Percentiles rank a stretch among this genome's conserved stretches.
These are phyloP conservation scores for Cryptoblepharus egeriae DNA, from an alignment of 2,797 vertebrate genomes.

Conservation along the genomic window DNA sequence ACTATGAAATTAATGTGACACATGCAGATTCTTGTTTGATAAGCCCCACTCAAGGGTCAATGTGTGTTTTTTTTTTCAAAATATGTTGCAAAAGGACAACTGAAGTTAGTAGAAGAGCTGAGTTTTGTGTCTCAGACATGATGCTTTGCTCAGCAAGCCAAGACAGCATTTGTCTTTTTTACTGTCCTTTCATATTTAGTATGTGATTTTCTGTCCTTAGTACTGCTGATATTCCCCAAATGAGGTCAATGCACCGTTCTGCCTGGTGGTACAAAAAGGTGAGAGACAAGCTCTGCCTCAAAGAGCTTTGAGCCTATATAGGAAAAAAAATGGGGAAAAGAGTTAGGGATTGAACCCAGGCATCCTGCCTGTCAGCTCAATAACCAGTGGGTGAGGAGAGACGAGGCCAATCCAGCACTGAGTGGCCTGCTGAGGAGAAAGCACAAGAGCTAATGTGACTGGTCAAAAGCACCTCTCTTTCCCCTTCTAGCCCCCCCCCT, in stretches of 20 bases:
- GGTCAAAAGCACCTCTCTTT: not conserved
- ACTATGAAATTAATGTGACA: not conserved
- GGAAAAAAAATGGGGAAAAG: slow-evolving; percentile 10
- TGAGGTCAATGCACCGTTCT: slow-evolving; percentile 17
- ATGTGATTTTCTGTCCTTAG: slow-evolving; percentile 23
- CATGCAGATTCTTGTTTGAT: not conserved
- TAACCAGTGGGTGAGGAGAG: not conserved
- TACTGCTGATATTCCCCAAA: slow-evolving; percentile 15
- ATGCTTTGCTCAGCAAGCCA: not conserved
- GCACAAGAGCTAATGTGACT: not conserved
- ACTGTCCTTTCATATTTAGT: slow-evolving; percentile 21
- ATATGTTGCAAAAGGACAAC: not conserved
- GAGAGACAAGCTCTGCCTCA: slow-evolving; percentile 26
- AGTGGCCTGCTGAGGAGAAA: not conserved
- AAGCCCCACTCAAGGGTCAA: not conserved
- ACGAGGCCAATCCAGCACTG: not conserved
- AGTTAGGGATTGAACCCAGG: slow-evolving; percentile 8
- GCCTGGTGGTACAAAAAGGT: slow-evolving; percentile 10
- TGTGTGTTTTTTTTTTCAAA: slow-evolving; percentile 4
- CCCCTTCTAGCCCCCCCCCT: not conserved
- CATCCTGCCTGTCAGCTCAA: slow-evolving; percentile 24
- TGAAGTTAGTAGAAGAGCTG: not conserved
- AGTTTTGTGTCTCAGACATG: not conserved
- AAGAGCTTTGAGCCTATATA: slow-evolving; percentile 19
- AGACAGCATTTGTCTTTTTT: slow-evolving; percentile 12